Evolutionary conservation across 2,797 vertebrate genomes (phyloP).

Genomic region (Acanthurus tractus): DNA sequence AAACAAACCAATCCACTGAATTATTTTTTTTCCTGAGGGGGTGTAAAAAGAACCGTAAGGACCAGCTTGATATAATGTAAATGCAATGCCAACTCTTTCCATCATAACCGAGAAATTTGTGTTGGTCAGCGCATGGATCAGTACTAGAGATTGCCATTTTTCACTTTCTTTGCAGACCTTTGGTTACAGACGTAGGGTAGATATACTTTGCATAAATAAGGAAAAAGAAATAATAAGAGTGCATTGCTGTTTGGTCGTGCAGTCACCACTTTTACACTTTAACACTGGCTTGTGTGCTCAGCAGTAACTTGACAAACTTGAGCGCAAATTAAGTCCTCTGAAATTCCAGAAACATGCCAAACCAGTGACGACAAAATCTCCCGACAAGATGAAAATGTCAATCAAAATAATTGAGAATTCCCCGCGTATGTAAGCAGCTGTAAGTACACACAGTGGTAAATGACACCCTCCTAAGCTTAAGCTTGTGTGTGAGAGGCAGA

Average conservation of each 20-base stretch:
- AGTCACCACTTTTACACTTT: conserved; percentile 30
- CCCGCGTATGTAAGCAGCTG: conserved; percentile 28
- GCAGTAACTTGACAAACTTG: conserved; percentile 21
- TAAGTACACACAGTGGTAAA: conserved; percentile 10
- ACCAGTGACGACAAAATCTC: conserved; percentile 50
- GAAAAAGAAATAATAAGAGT: neutral
- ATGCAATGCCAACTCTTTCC: neutral
- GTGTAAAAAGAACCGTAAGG: neutral
- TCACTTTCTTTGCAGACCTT: neutral
- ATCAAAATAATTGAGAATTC: conserved; percentile 58
- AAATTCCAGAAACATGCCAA: conserved; percentile 51
- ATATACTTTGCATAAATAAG: neutral
- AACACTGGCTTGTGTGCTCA: conserved; percentile 21
- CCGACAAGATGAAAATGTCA: conserved; percentile 61
- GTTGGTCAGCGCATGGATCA: neutral
- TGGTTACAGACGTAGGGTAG: neutral
- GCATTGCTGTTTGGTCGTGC: conserved; percentile 17
- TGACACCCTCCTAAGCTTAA: conserved; percentile 54
- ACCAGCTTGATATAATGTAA: neutral
- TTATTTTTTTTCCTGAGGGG: neutral
- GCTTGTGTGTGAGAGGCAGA: conserved; percentile 7
- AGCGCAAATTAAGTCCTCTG: conserved; percentile 52
- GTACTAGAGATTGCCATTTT: neutral
- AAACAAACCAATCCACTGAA: conserved; percentile 1
- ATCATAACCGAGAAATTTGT: neutral